Evolutionary conservation across 2,113 vertebrate genomes (phyloP).

Genomic region (Tangachromis dhanisi): DNA sequence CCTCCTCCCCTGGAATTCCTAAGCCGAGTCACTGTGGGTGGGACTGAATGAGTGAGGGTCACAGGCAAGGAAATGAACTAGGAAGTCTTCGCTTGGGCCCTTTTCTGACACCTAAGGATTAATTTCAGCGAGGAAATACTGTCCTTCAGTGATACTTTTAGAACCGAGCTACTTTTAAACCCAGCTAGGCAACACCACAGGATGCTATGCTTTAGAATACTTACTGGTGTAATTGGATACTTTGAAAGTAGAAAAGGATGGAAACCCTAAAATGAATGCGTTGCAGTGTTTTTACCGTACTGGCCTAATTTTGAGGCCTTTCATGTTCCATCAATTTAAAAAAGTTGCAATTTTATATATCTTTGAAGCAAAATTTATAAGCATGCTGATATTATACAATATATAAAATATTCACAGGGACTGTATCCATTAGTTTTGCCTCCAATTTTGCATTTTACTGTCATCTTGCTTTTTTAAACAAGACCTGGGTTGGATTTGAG

Average conservation of each 20-base stretch:
- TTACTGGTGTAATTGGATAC: neutral
- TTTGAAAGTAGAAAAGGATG: neutral
- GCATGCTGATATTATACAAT: neutral
- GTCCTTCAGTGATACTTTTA: conserved; percentile 8
- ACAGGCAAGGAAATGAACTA: conserved; percentile 69
- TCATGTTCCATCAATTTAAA: neutral
- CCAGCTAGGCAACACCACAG: neutral
- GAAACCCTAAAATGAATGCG: neutral
- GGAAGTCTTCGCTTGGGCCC: conserved; percentile 68
- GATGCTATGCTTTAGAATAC: neutral
- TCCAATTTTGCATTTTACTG: neutral
- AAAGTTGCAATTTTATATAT: neutral
- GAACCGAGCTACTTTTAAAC: neutral
- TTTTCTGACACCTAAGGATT: neutral
- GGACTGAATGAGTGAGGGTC: conserved; percentile 56
- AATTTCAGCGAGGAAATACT: conserved; percentile 16
- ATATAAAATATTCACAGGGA: neutral
- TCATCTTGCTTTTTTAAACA: neutral
- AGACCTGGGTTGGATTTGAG: neutral
- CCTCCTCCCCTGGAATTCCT: conserved; percentile 57
- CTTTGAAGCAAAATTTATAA: neutral
- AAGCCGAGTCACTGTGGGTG: conserved; percentile 65
- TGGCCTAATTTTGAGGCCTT: neutral
- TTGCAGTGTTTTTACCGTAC: neutral
- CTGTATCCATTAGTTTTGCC: neutral